A percentile compares a stretch with the other conserved stretches of the same genome.
These are phyloP conservation scores for Callorhinus ursinus DNA, from an alignment of 2,113 vertebrate species.

Conservation along the genomic window DNA sequence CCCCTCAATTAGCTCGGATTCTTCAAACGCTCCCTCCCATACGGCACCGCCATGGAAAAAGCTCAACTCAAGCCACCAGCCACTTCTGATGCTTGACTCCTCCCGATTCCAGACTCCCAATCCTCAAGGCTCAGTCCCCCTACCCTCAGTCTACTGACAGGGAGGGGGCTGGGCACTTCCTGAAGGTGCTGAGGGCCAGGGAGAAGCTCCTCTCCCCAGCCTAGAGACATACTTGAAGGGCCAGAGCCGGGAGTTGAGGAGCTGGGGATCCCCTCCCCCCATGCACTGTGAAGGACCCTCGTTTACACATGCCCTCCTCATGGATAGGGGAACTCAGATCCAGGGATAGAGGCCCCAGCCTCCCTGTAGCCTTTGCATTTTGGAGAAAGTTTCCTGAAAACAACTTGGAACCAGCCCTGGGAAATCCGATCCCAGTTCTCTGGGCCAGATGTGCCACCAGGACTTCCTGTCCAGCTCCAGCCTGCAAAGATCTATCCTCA, in stretches of 20 bases:
- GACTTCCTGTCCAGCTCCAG: slow-evolving; percentile 55
- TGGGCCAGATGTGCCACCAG: slow-evolving; percentile 40
- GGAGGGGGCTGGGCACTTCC: slow-evolving; percentile 67
- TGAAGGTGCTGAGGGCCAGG: slow-evolving; percentile 81
- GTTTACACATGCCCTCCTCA: slow-evolving; percentile 78
- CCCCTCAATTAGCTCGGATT: slow-evolving; percentile 90
- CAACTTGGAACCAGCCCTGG: slow-evolving; percentile 58
- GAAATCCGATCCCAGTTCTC: slow-evolving; percentile 27
- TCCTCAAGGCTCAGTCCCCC: slow-evolving; percentile 54
- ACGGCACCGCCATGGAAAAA: slow-evolving; percentile 97
- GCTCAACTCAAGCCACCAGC: slow-evolving; percentile 96
- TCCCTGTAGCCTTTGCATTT: slow-evolving; percentile 67
- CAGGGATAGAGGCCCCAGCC: slow-evolving; percentile 72
- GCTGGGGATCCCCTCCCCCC: slow-evolving; percentile 51
- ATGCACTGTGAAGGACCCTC: slow-evolving; percentile 82
- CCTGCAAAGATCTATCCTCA: slow-evolving; percentile 4
- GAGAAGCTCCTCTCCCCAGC: slow-evolving; percentile 70
- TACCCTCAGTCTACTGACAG: slow-evolving; percentile 43
- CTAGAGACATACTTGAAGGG: slow-evolving; percentile 83
- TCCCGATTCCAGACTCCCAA: slow-evolving; percentile 67
- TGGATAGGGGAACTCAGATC: slow-evolving; percentile 65
- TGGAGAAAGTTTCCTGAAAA: slow-evolving; percentile 69
- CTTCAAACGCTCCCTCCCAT: slow-evolving; percentile 94
- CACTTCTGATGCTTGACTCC: slow-evolving; percentile 92
- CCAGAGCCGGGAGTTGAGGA: slow-evolving; percentile 65